Conservation (phyloP, 2,113 vertebrate species). For the Caranx melampygus region DNA sequence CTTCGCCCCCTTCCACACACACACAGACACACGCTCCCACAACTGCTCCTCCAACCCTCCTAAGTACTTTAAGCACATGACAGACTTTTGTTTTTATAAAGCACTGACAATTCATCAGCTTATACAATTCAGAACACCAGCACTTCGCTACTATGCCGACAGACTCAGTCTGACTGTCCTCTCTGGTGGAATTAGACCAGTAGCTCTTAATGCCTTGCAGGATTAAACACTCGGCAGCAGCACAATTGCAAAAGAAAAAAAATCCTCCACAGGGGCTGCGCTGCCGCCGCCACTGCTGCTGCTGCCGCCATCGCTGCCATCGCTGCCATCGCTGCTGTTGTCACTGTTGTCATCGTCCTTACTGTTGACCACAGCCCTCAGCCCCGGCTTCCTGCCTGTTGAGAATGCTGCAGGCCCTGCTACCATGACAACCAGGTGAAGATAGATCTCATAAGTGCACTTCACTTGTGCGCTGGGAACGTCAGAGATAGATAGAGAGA, state of each 20-base stretch:
- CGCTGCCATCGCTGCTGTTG: too few species aligned
- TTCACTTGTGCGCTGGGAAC: conserved; percentile 56
- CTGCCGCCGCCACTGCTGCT: conserved; percentile 34
- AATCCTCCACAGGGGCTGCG: conserved; percentile 23
- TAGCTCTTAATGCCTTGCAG: conserved; percentile 71
- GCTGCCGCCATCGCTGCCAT: conserved; percentile 18
- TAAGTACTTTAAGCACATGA: conserved; percentile 73
- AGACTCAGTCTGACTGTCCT: conserved; percentile 72
- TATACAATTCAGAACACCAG: conserved; percentile 82
- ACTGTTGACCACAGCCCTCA: conserved; percentile 48
- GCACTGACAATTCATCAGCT: conserved; percentile 81
- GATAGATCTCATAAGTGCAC: conserved; percentile 65
- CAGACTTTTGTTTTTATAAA: conserved; percentile 71
- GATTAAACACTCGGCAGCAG: conserved; percentile 59
- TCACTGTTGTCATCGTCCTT: conserved; percentile 21
- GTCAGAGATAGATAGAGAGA: conserved; percentile 44
- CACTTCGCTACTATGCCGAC: conserved; percentile 79
- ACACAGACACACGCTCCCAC: conserved; percentile 27
- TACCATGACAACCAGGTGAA: conserved; percentile 67
- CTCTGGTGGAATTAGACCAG: conserved; percentile 67
- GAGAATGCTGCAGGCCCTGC: conserved; percentile 57
- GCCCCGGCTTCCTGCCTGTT: conserved; percentile 52
- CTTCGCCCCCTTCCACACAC: conserved; percentile 18
- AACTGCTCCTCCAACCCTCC: conserved; percentile 52
- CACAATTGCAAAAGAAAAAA: conserved; percentile 43